These are phyloP conservation scores for Drosophila lutescens DNA, from an alignment of 2,888 invertebrate genomes.

Conservation along the genomic window DNA sequence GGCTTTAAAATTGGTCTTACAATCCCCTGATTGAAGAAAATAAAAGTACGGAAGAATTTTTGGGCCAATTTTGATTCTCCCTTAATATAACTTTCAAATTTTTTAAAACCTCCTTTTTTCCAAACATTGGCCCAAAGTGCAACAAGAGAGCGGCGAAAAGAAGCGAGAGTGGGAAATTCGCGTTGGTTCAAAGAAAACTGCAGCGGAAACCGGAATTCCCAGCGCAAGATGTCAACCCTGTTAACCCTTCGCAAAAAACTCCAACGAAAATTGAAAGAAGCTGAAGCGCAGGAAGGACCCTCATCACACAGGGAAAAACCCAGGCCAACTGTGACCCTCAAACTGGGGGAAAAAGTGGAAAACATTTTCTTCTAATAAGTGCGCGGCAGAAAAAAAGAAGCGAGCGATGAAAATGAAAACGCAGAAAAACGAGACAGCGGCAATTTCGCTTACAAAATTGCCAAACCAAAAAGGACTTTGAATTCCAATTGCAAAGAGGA, in stretches of 20 bases:
- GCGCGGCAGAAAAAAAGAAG: constrained; percentile 58
- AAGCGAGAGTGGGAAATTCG: constrained; percentile 32
- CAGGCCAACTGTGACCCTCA: constrained; percentile 69
- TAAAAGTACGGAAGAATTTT: neutral
- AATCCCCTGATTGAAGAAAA: too few species aligned
- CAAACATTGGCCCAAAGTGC: constrained; percentile 59
- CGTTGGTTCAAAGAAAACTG: constrained; percentile 71
- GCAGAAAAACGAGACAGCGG: constrained; percentile 75
- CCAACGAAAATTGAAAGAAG: constrained; percentile 37
- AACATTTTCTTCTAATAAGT: constrained; percentile 76
- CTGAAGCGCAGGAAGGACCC: constrained; percentile 55
- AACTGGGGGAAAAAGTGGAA: constrained; percentile 36
- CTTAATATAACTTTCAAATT: neutral
- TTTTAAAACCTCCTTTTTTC: constrained; percentile 3
- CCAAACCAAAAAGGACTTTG: constrained; percentile 79
- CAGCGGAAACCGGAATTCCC: constrained; percentile 77
- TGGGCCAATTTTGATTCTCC: neutral
- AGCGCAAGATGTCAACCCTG: constrained; percentile 75
- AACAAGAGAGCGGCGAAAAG: constrained; percentile 23
- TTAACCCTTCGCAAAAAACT: constrained; percentile 47
- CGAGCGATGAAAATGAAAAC: constrained; percentile 54
- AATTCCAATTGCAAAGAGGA: constrained; percentile 72
- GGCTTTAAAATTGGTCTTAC: too few species aligned
- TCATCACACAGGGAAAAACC: constrained; percentile 61
- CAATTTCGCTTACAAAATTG: constrained; percentile 78